Conservation (phyloP, 2,113 vertebrate genomes). For the Oreochromis tanganicae region DNA sequence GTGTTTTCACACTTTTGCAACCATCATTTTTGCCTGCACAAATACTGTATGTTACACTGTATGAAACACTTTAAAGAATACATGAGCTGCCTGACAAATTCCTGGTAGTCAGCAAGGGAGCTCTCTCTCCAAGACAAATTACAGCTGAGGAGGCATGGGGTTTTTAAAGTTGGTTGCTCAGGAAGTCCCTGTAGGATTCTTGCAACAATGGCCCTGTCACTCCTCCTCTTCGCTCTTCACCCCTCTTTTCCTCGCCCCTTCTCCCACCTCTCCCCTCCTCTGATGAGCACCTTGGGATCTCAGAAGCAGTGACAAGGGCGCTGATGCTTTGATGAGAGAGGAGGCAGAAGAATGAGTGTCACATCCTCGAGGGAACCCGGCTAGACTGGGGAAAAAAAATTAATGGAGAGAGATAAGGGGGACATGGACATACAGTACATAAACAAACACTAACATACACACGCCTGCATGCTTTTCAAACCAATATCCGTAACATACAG, state of each 20-base stretch:
- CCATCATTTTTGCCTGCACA: neutral
- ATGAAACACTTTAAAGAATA: neutral
- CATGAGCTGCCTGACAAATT: neutral
- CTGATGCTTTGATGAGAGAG: conserved; percentile 39
- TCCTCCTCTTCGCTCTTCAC: neutral
- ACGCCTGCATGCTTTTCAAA: neutral
- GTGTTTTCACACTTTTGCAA: neutral
- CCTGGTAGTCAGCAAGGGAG: neutral
- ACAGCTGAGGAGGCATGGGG: neutral
- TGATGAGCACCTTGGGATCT: conserved; percentile 53
- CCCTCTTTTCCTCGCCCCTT: neutral
- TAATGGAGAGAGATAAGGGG: conserved; percentile 8
- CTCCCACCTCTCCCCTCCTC: neutral
- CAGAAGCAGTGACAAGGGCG: conserved; percentile 22
- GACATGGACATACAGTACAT: neutral
- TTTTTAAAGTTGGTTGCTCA: conserved; percentile 35
- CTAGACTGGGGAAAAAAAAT: conserved; percentile 26
- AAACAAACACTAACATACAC: neutral
- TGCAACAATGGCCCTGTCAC: conserved; percentile 38
- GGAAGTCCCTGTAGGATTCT: conserved; percentile 39
- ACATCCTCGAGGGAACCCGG: conserved; percentile 12
- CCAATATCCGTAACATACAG: neutral
- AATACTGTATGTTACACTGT: neutral
- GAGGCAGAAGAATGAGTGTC: conserved; percentile 39
- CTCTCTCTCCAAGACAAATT: conserved; percentile 42